A percentile compares a stretch with the other conserved stretches of the same genome.
Evolutionary conservation across 2,797 vertebrate genomes (phyloP).

Genomic region (Enteromius unitaeniatus): DNA sequence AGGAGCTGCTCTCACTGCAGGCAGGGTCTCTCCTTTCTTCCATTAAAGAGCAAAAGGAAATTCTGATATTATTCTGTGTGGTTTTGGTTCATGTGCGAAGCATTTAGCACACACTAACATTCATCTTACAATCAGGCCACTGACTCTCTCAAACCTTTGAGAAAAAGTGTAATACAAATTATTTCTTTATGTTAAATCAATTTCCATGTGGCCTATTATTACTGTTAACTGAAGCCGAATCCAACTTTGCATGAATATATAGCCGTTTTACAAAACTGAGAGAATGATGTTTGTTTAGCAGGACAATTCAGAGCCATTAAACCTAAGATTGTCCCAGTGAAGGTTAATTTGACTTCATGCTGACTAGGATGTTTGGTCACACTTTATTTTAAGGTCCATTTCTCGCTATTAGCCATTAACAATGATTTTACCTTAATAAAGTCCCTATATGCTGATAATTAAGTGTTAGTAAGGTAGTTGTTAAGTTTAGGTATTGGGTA

Average conservation of each 20-base stretch:
- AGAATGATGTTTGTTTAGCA: background rate
- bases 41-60: conserved; percentile 34
- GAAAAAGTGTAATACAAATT: background rate
- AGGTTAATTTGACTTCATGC: background rate
- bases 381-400: too few relatives aligned
- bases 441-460: too few relatives aligned
- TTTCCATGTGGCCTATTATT: background rate
- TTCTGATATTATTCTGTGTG: conserved; percentile 35
- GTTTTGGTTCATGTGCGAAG: conserved; percentile 37
- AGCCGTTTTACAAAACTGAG: background rate
- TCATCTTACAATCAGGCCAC: conserved; percentile 26
- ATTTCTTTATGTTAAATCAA: background rate
- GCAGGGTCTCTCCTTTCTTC: conserved; percentile 54
- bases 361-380: background rate
- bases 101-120: conserved; percentile 43
- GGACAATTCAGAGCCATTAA: background rate
- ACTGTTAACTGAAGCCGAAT: background rate
- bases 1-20: conserved; percentile 51
- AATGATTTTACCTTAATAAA: too few relatives aligned
- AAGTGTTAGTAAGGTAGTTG: too few relatives aligned
- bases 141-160: background rate
- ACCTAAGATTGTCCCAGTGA: background rate
- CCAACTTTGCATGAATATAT: background rate
- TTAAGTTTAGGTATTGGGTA: too few relatives aligned
- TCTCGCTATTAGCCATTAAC: too few relatives aligned